A percentile compares a stretch with the other conserved stretches of the same genome.
Evolutionary conservation across 2,888 invertebrate genomes (phyloP).

Genomic region (Coleophora deauratella): DNA sequence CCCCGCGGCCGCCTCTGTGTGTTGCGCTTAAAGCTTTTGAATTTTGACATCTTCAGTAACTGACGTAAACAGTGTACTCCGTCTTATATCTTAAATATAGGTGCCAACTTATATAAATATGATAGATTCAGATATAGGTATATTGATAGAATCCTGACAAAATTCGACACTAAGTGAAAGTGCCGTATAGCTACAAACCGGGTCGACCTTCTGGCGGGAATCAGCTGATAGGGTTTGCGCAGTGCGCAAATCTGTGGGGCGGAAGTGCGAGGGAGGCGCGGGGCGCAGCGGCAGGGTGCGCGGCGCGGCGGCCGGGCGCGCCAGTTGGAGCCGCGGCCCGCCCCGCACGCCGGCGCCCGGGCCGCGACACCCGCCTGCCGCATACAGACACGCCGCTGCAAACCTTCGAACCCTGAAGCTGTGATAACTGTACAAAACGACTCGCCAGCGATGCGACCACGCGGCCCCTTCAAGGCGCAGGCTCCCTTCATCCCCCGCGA

Average conservation of each 20-base stretch:
- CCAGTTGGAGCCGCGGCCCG: conserved; percentile 33
- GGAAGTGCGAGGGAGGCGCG: conserved; percentile 21
- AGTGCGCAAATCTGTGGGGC: conserved; percentile 66
- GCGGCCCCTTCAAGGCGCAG: conserved; percentile 26
- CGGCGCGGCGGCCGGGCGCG: conserved; percentile 34
- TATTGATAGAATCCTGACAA: no score
- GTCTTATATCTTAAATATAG: no score
- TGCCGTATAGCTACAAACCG: conserved; percentile 22
- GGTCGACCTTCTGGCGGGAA: conserved; percentile 66
- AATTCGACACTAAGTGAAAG: conserved; percentile 31
- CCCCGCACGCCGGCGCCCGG: conserved; percentile 25
- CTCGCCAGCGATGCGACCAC: conserved; percentile 42
- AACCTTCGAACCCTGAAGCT: conserved; percentile 32
- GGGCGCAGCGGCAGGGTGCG: conserved; percentile 43
- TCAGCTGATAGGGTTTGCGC: conserved; percentile 72
- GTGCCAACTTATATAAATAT: no score
- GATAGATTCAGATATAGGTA: no score
- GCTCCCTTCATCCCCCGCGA: conserved; percentile 34
- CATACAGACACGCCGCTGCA: conserved; percentile 15
- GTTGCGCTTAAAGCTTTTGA: no score
- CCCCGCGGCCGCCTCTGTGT: no score
- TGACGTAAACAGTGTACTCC: no score
- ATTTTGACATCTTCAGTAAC: no score
- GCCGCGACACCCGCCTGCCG: conserved; percentile 23
- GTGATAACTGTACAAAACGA: conserved; percentile 45